These are phyloP conservation scores for Epicampocera succincta DNA, from an alignment of 2,888 invertebrate species.

Conservation along the genomic window DNA sequence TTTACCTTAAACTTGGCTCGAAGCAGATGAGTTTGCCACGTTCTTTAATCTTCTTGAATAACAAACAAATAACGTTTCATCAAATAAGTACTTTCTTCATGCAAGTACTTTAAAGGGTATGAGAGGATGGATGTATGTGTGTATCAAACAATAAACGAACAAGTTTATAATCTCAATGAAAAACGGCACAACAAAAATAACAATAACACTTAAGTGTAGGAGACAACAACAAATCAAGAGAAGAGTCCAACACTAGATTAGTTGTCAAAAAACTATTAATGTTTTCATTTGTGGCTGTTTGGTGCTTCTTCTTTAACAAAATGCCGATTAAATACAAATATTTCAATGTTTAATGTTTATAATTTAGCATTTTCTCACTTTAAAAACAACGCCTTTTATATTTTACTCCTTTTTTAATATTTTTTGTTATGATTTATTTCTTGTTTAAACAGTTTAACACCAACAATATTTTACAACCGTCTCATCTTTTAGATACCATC, in stretches of 20 bases:
- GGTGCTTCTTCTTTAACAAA: constrained; percentile 17
- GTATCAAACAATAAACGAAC: constrained; percentile 10
- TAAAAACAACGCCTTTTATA: not conserved
- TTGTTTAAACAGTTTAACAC: not conserved
- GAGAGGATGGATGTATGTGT: too few species aligned
- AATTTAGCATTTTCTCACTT: constrained; percentile 18
- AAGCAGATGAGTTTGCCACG: constrained; percentile 48
- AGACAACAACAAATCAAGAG: not conserved
- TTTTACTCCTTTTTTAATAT: not conserved
- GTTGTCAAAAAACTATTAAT: constrained; percentile 13
- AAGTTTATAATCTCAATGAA: constrained; percentile 34
- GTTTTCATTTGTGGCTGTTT: constrained; percentile 4
- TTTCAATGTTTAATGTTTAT: not conserved
- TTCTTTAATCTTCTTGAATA: constrained; percentile 42
- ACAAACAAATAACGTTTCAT: constrained; percentile 1
- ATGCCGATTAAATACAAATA: not conserved
- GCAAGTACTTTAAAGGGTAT: not conserved
- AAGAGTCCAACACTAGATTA: not conserved
- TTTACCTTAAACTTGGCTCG: constrained; percentile 21
- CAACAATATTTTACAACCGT: constrained; percentile 26
- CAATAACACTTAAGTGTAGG: not conserved
- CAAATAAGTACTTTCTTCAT: constrained; percentile 5
- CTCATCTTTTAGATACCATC: constrained; percentile 25
- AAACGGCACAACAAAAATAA: constrained; percentile 1
- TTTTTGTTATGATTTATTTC: constrained; percentile 12